Evolutionary conservation across 2,113 vertebrate genomes (phyloP).

Genomic region (Pelecanoides urinatrix): DNA sequence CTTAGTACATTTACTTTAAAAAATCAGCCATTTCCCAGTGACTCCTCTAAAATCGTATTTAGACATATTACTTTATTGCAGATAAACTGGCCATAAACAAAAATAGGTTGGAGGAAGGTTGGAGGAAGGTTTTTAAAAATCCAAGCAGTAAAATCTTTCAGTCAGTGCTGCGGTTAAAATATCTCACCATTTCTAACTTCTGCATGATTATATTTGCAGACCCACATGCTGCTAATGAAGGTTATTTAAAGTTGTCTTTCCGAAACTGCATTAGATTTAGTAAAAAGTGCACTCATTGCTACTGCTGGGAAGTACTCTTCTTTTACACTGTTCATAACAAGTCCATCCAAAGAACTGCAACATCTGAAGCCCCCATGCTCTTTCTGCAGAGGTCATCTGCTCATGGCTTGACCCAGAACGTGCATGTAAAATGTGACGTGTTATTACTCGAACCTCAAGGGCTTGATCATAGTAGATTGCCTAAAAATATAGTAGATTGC

Average conservation of each 20-base stretch:
- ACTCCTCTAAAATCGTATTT: background rate
- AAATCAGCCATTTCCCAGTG: background rate
- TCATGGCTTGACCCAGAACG: background rate
- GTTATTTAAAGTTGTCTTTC: background rate
- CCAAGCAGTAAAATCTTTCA: background rate
- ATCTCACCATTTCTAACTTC: background rate
- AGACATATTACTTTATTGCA: background rate
- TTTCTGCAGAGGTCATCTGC: background rate
- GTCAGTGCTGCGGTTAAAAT: background rate
- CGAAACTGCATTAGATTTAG: background rate
- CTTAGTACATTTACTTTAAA: background rate
- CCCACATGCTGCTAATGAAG: background rate
- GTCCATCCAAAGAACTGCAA: background rate
- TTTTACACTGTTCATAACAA: background rate
- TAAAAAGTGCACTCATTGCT: background rate
- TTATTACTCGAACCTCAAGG: constrained; percentile 2
- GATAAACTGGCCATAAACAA: background rate
- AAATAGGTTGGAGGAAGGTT: background rate
- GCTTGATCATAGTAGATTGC: background rate
- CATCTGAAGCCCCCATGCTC: background rate
- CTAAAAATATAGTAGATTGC: constrained; percentile 37
- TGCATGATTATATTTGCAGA: background rate
- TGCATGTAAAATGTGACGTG: background rate
- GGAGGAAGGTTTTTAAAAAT: background rate
- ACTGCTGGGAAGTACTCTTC: background rate